Percentiles rank a stretch among this genome's conserved stretches.
Conservation (phyloP, 2,797 vertebrate genomes). For the Podarcis siculus region DNA sequence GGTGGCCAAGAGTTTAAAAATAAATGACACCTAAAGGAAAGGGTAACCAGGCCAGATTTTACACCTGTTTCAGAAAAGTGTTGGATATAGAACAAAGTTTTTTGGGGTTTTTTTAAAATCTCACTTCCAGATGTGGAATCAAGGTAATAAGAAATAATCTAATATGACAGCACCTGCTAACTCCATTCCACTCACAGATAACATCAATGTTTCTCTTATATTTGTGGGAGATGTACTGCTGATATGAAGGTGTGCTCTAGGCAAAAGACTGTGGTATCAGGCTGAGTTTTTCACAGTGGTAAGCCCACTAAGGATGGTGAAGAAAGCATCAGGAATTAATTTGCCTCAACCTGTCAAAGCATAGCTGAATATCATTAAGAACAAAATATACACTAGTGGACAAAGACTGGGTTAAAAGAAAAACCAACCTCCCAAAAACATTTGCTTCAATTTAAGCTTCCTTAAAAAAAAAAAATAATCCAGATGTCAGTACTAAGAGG, state of each 20-base stretch:
- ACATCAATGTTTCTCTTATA: constrained; percentile 66
- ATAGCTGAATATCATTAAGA: constrained; percentile 57
- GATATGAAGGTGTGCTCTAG: constrained; percentile 60
- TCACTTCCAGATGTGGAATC: constrained; percentile 66
- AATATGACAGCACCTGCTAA: constrained; percentile 73
- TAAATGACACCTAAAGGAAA: constrained; percentile 28
- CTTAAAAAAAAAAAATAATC: background rate
- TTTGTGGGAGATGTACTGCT: constrained; percentile 69
- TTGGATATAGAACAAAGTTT: constrained; percentile 49
- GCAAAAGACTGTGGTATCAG: constrained; percentile 64
- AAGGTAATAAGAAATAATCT: constrained; percentile 74
- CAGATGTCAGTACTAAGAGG: background rate
- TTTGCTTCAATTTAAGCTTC: background rate
- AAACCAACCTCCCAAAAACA: background rate
- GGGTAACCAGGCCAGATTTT: constrained; percentile 33
- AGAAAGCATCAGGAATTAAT: constrained; percentile 65
- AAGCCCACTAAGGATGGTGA: constrained; percentile 53
- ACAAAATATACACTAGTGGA: background rate
- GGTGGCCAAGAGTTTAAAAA: constrained; percentile 11
- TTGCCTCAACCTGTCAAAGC: constrained; percentile 62
- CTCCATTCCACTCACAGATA: constrained; percentile 64
- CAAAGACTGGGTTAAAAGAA: background rate
- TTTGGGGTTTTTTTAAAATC: constrained; percentile 9
- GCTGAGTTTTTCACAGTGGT: constrained; percentile 61
- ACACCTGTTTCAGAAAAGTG: constrained; percentile 40